Evolutionary conservation across 1,140 invertebrate species (phyloP).

Genomic region (Nephila pilipes): DNA sequence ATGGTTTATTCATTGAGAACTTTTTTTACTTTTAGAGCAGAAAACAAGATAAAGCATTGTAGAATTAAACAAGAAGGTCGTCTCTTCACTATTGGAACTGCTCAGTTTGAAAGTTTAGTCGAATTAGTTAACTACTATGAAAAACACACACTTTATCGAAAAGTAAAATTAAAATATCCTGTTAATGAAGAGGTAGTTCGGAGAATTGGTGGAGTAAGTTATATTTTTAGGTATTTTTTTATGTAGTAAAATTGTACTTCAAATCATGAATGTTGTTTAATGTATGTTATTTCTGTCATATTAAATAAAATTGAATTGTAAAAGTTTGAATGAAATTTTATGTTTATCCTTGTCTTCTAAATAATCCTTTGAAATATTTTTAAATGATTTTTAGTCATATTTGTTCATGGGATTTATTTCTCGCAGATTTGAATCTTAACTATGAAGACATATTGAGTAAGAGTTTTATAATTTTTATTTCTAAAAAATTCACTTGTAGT

Average conservation of each 20-base stretch:
- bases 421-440: too few relatives aligned
- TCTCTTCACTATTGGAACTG: slow-evolving; percentile 93
- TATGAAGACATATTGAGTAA: too few relatives aligned
- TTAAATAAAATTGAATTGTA: too few relatives aligned
- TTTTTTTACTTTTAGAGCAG: slow-evolving; percentile 86
- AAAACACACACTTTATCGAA: slow-evolving; percentile 93
- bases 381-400: too few relatives aligned
- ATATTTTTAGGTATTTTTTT: neutral
- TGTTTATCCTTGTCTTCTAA: too few relatives aligned
- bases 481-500: too few relatives aligned
- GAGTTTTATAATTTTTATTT: too few relatives aligned
- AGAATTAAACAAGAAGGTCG: slow-evolving; percentile 94
- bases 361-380: too few relatives aligned
- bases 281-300: neutral
- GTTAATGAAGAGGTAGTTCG: slow-evolving; percentile 87
- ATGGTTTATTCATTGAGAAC: too few relatives aligned
- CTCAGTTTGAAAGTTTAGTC: slow-evolving; percentile 96
- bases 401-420: too few relatives aligned
- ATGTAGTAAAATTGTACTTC: neutral
- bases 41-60: slow-evolving; percentile 97
- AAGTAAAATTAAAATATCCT: slow-evolving; percentile 92
- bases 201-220: slow-evolving; percentile 73
- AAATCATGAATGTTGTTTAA: neutral
- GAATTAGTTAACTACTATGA: slow-evolving; percentile 96
- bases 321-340: too few relatives aligned